Conservation (phyloP, 2,797 vertebrate species). For the Enteromius treurensis region DNA sequence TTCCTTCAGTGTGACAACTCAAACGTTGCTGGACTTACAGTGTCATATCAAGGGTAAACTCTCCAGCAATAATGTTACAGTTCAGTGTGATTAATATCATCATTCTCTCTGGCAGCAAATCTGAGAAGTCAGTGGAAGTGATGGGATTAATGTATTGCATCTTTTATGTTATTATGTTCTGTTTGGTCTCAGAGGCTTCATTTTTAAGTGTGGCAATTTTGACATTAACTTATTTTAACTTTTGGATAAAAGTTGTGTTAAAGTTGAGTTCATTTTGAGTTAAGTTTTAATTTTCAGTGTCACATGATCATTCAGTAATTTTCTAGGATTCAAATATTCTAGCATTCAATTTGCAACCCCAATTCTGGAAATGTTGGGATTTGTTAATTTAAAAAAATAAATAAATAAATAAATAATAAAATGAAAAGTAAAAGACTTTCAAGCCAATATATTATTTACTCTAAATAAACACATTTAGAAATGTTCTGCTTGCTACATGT, state of each 20-base stretch:
- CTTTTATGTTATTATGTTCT: background rate
- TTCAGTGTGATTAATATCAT: background rate
- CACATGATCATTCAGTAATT: too few relatives aligned
- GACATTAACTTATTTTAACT: background rate
- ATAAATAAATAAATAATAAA: too few relatives aligned
- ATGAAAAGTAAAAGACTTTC: too few relatives aligned
- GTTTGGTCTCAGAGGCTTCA: background rate
- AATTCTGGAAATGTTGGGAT: too few relatives aligned
- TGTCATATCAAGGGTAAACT: slow-evolving; percentile 88
- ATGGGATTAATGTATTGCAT: background rate
- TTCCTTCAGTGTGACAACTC: slow-evolving; percentile 86
- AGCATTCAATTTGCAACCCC: too few relatives aligned
- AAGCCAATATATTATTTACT: too few relatives aligned
- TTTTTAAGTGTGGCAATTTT: background rate
- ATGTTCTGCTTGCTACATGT: too few relatives aligned
- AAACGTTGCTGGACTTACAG: slow-evolving; percentile 87
- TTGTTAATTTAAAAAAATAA: too few relatives aligned
- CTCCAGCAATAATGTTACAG: background rate
- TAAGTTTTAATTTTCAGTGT: too few relatives aligned
- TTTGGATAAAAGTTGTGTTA: background rate
- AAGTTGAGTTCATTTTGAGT: too few relatives aligned
- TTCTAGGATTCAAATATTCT: too few relatives aligned
- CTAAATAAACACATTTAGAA: too few relatives aligned
- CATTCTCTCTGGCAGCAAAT: background rate
- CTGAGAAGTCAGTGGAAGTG: background rate